phyloP scores from a whole-genome alignment of 2,888 invertebrate species.

The Marasmarcha lunaedactyla region DNA sequence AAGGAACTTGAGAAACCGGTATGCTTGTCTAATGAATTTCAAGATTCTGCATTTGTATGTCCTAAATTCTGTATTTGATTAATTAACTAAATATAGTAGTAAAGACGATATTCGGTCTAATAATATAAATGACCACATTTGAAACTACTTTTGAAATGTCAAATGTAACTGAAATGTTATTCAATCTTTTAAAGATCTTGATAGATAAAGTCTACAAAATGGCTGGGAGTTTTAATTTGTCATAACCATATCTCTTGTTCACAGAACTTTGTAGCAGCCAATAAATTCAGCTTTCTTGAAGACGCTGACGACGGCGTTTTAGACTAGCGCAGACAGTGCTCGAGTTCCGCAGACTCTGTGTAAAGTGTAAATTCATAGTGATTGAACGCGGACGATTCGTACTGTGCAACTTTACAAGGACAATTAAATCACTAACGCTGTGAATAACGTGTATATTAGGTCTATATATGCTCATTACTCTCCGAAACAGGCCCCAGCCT shows the following conservation, averaged over 20 bases:
- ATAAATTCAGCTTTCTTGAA: slow-evolving; percentile 81
- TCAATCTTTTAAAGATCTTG: too few relatives aligned
- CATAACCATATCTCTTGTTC: slow-evolving; percentile 24
- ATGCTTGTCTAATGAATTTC: slow-evolving; percentile 34
- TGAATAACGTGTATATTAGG: slow-evolving; percentile 42
- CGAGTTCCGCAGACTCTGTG: slow-evolving; percentile 50
- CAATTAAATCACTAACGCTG: slow-evolving; percentile 47
- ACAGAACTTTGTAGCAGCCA: slow-evolving; percentile 80
- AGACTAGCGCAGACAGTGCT: slow-evolving; percentile 42
- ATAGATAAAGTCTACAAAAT: too few relatives aligned
- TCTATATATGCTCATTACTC: slow-evolving; percentile 47
- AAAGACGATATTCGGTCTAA: too few relatives aligned
- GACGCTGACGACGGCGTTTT: slow-evolving; percentile 72
- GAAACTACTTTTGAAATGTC: too few relatives aligned
- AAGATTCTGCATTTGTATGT: too few relatives aligned
- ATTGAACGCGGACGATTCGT: slow-evolving; percentile 13
- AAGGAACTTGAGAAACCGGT: slow-evolving; percentile 81
- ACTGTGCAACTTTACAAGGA: background rate
- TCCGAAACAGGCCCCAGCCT: slow-evolving; percentile 55
- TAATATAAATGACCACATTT: too few relatives aligned
- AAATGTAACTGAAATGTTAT: too few relatives aligned
- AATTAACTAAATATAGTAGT: too few relatives aligned
- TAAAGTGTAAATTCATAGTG: slow-evolving; percentile 64
- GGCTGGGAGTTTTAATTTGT: too few relatives aligned
- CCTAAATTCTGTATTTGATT: too few relatives aligned